A percentile compares a stretch with the other conserved stretches of the same genome.
phyloP scores from a whole-genome alignment of 1,140 invertebrate species.

The Zophobas morio region DNA sequence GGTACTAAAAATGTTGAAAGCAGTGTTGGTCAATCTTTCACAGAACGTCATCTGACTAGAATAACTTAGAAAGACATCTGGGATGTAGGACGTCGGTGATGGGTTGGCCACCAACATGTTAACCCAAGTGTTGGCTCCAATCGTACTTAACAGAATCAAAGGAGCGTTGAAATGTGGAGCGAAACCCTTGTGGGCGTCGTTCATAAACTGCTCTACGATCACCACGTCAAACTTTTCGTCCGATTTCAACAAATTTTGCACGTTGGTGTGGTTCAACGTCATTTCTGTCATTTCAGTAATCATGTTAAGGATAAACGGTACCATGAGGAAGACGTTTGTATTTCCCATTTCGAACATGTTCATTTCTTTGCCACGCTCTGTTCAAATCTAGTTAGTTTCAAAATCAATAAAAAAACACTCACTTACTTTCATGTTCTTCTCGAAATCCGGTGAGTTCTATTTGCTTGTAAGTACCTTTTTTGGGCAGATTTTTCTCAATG shows the following conservation, averaged over 20 bases:
- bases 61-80: slow-evolving; percentile 59
- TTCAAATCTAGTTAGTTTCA: too few relatives aligned
- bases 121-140: slow-evolving; percentile 56
- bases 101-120: slow-evolving; percentile 65
- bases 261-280: slow-evolving; percentile 49
- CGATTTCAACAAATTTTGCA: slow-evolving; percentile 54
- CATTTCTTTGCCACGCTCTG: neutral
- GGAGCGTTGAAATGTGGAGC: slow-evolving; percentile 66
- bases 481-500: slow-evolving; percentile 54
- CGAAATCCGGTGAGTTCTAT: slow-evolving; percentile 33
- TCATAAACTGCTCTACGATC: slow-evolving; percentile 67
- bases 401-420: too few relatives aligned
- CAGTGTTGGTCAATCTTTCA: too few relatives aligned
- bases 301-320: neutral
- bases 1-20: too few relatives aligned
- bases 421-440: slow-evolving; percentile 28
- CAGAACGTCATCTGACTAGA: slow-evolving; percentile 67
- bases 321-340: neutral
- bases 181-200: slow-evolving; percentile 67
- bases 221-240: slow-evolving; percentile 69
- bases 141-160: slow-evolving; percentile 65
- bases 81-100: slow-evolving; percentile 64
- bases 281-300: slow-evolving; percentile 1
- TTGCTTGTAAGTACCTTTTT: slow-evolving; percentile 66
- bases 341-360: slow-evolving; percentile 5